Conservation (phyloP, 1,140 invertebrate genomes). For the Drosophila serrata region DNA sequence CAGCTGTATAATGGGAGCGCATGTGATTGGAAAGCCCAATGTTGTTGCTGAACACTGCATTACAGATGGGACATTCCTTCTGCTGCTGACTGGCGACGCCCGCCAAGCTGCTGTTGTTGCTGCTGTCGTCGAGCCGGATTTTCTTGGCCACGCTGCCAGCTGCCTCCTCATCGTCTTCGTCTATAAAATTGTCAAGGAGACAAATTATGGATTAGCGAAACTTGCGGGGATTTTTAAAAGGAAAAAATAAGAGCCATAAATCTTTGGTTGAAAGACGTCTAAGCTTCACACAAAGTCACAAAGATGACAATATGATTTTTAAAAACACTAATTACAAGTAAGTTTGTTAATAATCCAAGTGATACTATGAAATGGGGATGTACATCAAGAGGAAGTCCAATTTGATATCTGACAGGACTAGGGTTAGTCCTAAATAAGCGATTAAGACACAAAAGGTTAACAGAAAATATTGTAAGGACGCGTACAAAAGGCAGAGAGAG, state of each 20-base stretch:
- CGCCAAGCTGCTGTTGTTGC: slow-evolving; percentile 65
- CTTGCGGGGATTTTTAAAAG: too few species aligned
- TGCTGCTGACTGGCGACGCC: slow-evolving; percentile 54
- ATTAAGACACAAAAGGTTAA: background rate
- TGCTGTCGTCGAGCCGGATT: slow-evolving; percentile 74
- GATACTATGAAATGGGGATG: background rate
- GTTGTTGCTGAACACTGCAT: slow-evolving; percentile 80
- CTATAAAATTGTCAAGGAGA: slow-evolving; percentile 31
- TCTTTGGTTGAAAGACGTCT: too few species aligned
- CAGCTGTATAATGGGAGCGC: slow-evolving; percentile 78
- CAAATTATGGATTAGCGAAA: background rate
- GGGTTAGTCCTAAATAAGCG: background rate
- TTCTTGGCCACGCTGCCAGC: slow-evolving; percentile 64
- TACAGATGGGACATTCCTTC: slow-evolving; percentile 82
- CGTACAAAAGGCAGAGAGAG: too few species aligned
- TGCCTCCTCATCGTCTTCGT: slow-evolving; percentile 75
- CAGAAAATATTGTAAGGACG: background rate
- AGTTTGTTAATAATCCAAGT: background rate
- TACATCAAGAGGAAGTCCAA: too few species aligned
- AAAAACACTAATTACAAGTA: background rate
- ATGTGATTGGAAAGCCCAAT: slow-evolving; percentile 84
- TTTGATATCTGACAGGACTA: background rate
- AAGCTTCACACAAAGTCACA: background rate
- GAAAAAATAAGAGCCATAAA: background rate
- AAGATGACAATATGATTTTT: background rate